A percentile compares a stretch with the other conserved stretches of the same genome.
These are phyloP conservation scores for Pelvicachromis taeniatus DNA, from an alignment of 2,113 vertebrate genomes.

Conservation along the genomic window DNA sequence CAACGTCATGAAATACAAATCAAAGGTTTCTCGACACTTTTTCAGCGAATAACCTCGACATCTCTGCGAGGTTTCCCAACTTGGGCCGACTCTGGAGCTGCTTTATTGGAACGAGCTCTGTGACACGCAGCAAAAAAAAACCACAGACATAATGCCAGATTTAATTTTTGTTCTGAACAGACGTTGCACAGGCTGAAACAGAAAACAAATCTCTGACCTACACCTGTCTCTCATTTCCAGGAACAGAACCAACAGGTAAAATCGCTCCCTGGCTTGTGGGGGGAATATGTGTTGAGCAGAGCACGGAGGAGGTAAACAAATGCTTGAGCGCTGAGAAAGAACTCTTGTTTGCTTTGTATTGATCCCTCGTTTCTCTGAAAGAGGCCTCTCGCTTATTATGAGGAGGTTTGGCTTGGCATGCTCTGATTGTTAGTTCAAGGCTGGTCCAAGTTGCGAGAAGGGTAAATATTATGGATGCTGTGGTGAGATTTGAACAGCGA, in stretches of 20 bases:
- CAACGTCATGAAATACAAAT: not conserved
- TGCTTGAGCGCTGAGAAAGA: not conserved
- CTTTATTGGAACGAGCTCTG: not conserved
- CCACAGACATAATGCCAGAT: not conserved
- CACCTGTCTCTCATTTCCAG: not conserved
- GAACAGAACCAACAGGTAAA: not conserved
- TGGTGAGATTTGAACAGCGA: not conserved
- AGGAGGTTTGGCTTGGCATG: not conserved
- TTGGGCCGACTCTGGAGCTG: not conserved
- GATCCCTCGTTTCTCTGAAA: not conserved
- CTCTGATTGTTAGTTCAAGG: conserved; percentile 6
- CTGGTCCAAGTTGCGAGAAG: not conserved
- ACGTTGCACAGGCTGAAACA: not conserved
- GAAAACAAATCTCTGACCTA: not conserved
- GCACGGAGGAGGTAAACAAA: not conserved
- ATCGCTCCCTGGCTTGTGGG: not conserved
- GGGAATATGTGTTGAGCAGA: not conserved
- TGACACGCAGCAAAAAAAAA: not conserved
- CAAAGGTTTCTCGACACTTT: not conserved
- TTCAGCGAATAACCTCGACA: not conserved
- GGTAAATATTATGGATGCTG: conserved; percentile 31
- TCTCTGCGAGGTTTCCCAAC: not conserved
- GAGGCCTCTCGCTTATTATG: not conserved
- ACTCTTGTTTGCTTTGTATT: conserved; percentile 3
- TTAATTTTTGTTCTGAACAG: not conserved